phyloP scores from a whole-genome alignment of 2,113 vertebrate species.

The Phyllostomus hastatus region DNA sequence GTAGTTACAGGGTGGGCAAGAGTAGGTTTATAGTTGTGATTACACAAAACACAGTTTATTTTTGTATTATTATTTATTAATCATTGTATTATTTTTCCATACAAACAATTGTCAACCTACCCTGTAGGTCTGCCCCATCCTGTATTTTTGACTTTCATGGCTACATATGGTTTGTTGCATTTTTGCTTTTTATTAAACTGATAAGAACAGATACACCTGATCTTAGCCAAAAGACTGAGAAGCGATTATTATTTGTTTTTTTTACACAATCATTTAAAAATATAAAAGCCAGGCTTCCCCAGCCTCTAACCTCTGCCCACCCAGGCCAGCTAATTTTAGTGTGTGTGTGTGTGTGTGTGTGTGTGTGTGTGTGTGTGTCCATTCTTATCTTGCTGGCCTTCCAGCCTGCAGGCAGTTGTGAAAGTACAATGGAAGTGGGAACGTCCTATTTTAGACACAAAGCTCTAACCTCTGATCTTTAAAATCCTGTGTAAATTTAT shows the following conservation, averaged over 20 bases:
- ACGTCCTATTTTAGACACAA: neutral
- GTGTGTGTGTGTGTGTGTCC: neutral
- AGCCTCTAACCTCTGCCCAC: neutral
- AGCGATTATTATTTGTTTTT: neutral
- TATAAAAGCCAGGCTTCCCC: neutral
- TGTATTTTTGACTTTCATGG: neutral
- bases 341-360: too few species aligned
- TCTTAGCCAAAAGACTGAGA: too few species aligned
- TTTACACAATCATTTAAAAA: neutral
- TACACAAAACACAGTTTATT: neutral
- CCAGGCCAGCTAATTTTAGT: neutral
- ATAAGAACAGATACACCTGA: too few species aligned
- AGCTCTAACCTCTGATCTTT: neutral
- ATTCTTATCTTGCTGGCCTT: neutral
- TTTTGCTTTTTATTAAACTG: neutral
- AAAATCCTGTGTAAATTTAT: neutral
- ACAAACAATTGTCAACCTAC: neutral
- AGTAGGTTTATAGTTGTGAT: neutral
- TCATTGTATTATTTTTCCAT: neutral
- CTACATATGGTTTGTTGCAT: neutral
- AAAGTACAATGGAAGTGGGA: neutral
- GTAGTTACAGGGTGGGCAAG: neutral
- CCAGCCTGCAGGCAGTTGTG: neutral
- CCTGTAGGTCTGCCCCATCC: neutral
- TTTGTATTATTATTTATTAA: neutral